phyloP scores from a whole-genome alignment of 2,113 vertebrate species.

The Erythrolamprus reginae region DNA sequence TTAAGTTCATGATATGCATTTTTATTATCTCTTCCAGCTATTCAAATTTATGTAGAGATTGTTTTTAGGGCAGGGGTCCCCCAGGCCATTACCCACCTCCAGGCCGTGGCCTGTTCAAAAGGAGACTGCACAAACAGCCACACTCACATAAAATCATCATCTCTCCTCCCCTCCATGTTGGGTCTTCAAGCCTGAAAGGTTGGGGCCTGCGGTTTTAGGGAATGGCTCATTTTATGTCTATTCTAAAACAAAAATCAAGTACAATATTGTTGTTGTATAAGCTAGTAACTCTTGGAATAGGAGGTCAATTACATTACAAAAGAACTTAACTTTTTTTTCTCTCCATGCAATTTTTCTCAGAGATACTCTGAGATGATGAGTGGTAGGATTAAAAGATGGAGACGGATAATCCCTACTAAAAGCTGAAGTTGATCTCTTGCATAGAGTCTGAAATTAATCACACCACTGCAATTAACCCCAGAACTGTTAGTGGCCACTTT shows the following conservation, averaged over 20 bases:
- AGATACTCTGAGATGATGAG: not conserved
- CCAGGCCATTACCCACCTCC: no score
- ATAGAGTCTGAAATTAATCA: not conserved
- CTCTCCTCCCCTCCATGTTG: fast-evolving
- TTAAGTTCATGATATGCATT: not conserved
- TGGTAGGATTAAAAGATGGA: not conserved
- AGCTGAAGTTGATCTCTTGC: not conserved
- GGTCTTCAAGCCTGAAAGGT: not conserved
- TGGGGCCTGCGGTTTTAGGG: not conserved
- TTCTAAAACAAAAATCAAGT: not conserved
- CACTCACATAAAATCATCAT: not conserved
- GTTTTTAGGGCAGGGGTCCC: not conserved
- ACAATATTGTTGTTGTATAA: not conserved
- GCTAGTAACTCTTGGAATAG: not conserved
- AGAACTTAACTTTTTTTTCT: not conserved
- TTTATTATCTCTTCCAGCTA: not conserved
- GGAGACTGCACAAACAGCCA: fast-evolving
- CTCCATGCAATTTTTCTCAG: not conserved
- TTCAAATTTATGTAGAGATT: not conserved
- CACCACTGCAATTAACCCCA: not conserved
- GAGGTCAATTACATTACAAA: not conserved
- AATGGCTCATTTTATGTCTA: not conserved
- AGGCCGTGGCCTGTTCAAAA: not conserved
- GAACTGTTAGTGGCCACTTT: not conserved
- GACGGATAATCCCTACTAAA: not conserved